Evolutionary conservation across 2,113 vertebrate species (phyloP).

Genomic region (Burhinus oedicnemus): DNA sequence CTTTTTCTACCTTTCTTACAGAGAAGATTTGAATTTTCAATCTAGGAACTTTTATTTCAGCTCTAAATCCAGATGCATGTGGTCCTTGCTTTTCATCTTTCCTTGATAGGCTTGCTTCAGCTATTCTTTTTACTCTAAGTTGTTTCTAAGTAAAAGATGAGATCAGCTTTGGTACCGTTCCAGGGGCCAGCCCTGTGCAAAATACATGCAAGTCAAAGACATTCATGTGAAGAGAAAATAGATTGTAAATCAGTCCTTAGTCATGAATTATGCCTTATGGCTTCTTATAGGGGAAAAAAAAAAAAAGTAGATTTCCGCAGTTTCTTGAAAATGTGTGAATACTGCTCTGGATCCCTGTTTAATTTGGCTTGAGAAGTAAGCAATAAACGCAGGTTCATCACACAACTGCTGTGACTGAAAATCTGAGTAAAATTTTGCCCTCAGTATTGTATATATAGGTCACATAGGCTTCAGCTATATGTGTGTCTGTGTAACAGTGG

Average conservation of each 20-base stretch:
- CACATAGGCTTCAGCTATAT: not conserved
- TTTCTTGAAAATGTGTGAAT: not conserved
- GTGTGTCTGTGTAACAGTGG: not conserved
- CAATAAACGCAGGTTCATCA: not conserved
- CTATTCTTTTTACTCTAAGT: not conserved
- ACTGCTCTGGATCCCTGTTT: not conserved
- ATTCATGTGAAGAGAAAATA: not conserved
- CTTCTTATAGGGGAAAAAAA: not conserved
- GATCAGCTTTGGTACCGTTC: conserved; percentile 2
- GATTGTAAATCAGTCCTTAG: not conserved
- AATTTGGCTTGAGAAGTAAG: not conserved
- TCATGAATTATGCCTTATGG: not conserved
- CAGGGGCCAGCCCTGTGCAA: not conserved
- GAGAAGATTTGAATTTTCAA: not conserved
- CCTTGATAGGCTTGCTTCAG: not conserved
- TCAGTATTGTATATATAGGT: not conserved
- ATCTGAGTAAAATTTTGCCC: not conserved
- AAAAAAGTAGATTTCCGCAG: not conserved
- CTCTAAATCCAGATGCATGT: not conserved
- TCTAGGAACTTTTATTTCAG: not conserved
- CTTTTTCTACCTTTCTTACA: not conserved
- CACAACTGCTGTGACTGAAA: not conserved
- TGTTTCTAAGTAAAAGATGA: conserved; percentile 9
- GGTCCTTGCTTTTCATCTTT: not conserved
- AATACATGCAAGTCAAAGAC: not conserved